Conservation (phyloP, 2,113 vertebrate genomes). For the Pteruthius melanotis region DNA sequence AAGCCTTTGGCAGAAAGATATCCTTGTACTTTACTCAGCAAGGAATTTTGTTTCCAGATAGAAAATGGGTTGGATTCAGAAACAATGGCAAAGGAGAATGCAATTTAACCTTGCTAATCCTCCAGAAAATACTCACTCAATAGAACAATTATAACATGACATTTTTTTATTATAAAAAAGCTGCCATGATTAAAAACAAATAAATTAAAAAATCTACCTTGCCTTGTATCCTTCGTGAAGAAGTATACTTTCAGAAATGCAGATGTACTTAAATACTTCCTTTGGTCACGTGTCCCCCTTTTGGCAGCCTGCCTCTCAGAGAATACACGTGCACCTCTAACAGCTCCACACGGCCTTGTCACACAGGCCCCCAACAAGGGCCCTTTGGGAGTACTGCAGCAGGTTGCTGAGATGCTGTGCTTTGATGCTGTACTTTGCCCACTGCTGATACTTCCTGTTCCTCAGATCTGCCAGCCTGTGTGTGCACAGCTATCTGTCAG, state of each 20-base stretch:
- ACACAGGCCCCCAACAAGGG: not conserved
- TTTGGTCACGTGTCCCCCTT: not conserved
- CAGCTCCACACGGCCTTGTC: not conserved
- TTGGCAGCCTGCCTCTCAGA: not conserved
- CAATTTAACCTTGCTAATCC: not conserved
- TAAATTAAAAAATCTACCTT: not conserved
- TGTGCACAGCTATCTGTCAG: not conserved
- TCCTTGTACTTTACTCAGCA: not conserved
- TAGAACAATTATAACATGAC: not conserved
- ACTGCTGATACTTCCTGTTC: not conserved
- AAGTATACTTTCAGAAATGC: not conserved
- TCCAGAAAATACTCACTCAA: not conserved
- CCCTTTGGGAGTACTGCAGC: rapidly evolving
- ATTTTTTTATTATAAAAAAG: not conserved
- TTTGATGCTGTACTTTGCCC: not conserved
- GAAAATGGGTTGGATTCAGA: not conserved
- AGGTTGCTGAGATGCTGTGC: not conserved
- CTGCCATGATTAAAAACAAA: not conserved
- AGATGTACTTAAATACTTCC: not conserved
- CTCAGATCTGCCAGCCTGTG: not conserved
- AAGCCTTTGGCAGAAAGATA: not conserved
- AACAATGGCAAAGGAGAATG: not conserved
- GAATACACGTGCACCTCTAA: not conserved
- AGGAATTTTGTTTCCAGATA: not conserved
- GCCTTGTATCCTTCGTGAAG: not conserved